Evolutionary conservation across 2,113 vertebrate genomes (phyloP).

Genomic region (Leptobrachium ailaonicum): DNA sequence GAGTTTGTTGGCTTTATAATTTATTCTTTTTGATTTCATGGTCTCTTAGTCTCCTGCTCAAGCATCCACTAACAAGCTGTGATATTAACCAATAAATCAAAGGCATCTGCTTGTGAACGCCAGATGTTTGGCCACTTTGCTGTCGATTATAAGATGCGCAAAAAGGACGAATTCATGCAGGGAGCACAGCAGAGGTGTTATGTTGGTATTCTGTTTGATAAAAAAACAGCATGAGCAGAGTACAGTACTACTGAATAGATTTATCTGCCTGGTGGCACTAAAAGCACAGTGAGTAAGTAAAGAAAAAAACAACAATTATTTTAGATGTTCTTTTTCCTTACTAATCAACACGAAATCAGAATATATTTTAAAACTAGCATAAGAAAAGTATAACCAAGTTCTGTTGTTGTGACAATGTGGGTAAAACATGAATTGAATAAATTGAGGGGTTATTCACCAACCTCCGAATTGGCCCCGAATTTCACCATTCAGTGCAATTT

Average conservation of each 20-base stretch:
- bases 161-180: conserved; percentile 74
- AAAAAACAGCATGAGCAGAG: conserved; percentile 65
- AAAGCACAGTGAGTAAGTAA: conserved; percentile 55
- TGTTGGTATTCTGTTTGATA: conserved; percentile 78
- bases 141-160: conserved; percentile 76
- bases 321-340: conserved; percentile 51
- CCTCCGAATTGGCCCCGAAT: no score
- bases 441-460: no score
- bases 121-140: conserved; percentile 87
- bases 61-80: conserved; percentile 85
- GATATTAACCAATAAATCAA: conserved; percentile 93
- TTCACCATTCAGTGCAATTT: no score
- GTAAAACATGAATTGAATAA: no score
- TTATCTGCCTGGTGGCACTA: conserved; percentile 59
- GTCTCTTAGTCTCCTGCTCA: conserved; percentile 80
- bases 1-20: conserved; percentile 80
- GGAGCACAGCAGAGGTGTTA: conserved; percentile 66
- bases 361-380: no score
- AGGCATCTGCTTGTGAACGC: conserved; percentile 81
- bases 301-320: conserved; percentile 62
- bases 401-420: no score
- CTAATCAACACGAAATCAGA: no score
- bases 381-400: no score
- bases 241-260: conserved; percentile 65
- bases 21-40: conserved; percentile 84